A percentile compares a stretch with the other conserved stretches of the same genome.
Conservation (phyloP, 2,113 vertebrate genomes). For the Elgaria multicarinata region DNA sequence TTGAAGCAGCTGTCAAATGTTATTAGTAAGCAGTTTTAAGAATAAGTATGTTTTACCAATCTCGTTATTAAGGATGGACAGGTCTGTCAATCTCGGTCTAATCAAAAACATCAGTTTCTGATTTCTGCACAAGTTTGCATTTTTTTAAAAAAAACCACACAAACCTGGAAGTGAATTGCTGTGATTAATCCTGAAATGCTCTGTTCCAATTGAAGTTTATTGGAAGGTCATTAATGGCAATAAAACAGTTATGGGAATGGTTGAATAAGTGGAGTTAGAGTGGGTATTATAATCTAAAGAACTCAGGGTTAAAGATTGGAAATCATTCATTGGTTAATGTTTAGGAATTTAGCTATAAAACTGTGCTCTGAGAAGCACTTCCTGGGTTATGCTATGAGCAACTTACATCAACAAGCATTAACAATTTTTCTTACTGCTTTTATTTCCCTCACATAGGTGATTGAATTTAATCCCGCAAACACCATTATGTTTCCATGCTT, state of each 20-base stretch:
- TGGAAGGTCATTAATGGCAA: neutral
- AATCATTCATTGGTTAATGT: neutral
- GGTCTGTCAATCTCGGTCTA: no score
- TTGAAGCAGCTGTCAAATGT: neutral
- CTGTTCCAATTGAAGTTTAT: no score
- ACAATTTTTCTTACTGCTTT: neutral
- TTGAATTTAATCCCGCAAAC: neutral
- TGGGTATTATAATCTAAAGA: fast-evolving
- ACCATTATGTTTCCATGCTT: conserved; percentile 9
- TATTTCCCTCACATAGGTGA: neutral
- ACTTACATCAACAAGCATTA: neutral
- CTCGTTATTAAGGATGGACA: neutral
- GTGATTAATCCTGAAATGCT: no score
- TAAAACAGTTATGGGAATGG: neutral
- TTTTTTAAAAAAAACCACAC: no score
- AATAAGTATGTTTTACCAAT: conserved; percentile 38
- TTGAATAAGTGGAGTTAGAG: neutral
- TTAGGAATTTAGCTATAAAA: neutral
- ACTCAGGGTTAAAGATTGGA: neutral
- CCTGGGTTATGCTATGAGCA: neutral
- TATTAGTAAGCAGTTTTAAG: neutral
- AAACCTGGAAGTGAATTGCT: no score
- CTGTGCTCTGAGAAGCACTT: neutral
- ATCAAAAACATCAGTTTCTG: no score
- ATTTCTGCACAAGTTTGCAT: no score